Conservation (phyloP, 2,797 vertebrate species). For the Xenops minutus region DNA sequence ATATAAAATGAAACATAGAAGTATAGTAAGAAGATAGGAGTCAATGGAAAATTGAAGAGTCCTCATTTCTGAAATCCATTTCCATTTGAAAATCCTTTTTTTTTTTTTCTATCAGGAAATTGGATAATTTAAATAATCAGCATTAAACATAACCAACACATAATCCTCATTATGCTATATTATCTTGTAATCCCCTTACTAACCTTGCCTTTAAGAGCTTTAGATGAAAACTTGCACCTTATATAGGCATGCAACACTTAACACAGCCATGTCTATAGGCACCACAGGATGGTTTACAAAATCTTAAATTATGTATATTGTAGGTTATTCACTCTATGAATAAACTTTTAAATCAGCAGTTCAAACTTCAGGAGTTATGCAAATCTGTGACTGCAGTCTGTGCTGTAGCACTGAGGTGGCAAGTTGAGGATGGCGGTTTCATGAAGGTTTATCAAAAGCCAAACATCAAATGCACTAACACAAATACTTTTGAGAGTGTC, state of each 20-base stretch:
- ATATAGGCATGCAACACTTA: neutral
- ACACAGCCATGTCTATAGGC: neutral
- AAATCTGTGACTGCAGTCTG: neutral
- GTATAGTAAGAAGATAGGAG: neutral
- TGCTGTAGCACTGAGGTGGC: neutral
- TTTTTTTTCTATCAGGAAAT: neutral
- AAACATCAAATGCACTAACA: neutral
- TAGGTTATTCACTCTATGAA: neutral
- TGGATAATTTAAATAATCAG: neutral
- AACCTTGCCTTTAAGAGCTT: neutral
- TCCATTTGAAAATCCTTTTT: neutral
- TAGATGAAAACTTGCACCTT: neutral
- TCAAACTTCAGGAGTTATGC: neutral
- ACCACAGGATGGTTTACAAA: neutral
- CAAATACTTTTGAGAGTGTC: neutral
- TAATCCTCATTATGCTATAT: neutral
- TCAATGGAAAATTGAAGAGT: neutral
- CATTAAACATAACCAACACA: neutral
- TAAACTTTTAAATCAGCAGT: neutral
- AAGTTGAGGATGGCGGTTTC: neutral
- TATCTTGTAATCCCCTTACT: neutral
- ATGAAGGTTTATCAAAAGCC: neutral
- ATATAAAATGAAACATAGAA: neutral
- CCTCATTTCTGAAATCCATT: neutral
- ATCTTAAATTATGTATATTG: neutral